These are phyloP conservation scores for Rhagium mordax DNA, from an alignment of 2,888 invertebrate species.

Conservation along the genomic window DNA sequence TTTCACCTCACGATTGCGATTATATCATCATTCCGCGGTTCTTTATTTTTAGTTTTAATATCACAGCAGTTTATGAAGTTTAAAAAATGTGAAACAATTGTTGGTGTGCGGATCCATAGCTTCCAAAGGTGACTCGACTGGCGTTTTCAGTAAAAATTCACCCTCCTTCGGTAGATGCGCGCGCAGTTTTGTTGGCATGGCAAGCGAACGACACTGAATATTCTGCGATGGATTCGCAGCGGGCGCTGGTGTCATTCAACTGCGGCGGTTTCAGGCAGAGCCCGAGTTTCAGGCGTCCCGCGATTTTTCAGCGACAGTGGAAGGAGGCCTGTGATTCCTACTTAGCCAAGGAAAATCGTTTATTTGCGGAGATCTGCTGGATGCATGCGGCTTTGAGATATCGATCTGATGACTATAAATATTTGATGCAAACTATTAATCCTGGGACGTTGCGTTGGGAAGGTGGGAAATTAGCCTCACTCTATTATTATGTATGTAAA, in stretches of 20 bases:
- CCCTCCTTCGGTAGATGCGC: constrained; percentile 38
- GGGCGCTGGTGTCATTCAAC: constrained; percentile 14
- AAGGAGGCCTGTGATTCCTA: background rate
- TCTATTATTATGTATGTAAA: no score
- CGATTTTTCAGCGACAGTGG: background rate
- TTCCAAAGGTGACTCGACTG: constrained; percentile 47
- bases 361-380: background rate
- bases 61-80: constrained; percentile 41
- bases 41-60: constrained; percentile 26
- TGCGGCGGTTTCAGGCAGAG: background rate
- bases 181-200: constrained; percentile 25
- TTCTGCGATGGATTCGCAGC: constrained; percentile 1
- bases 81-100: constrained; percentile 34
- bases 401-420: background rate
- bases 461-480: background rate
- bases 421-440: background rate
- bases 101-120: constrained; percentile 47
- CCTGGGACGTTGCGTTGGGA: background rate
- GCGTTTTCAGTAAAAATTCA: constrained; percentile 38
- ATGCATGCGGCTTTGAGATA: background rate
- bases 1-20: background rate
- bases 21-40: background rate
- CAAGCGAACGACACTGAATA: background rate
- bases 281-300: background rate
- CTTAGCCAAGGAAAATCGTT: background rate